Evolutionary conservation across 2,113 vertebrate genomes (phyloP).

Genomic region (Herpailurus yagouaroundi): DNA sequence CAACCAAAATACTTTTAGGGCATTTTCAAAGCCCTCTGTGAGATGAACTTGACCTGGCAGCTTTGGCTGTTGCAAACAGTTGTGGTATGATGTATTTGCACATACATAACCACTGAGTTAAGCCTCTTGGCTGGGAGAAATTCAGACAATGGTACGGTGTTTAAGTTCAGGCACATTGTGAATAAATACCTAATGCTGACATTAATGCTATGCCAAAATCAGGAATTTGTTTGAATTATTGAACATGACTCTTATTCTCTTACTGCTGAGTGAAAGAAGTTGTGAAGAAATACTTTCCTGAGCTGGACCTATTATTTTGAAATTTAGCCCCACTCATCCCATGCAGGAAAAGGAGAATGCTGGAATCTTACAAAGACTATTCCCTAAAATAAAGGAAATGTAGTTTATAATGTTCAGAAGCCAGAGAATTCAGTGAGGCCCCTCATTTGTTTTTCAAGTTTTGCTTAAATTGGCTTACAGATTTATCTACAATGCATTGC

Average conservation of each 20-base stretch:
- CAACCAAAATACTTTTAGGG: neutral
- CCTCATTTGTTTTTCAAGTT: conserved; percentile 60
- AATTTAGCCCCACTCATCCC: neutral
- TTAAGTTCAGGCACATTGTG: neutral
- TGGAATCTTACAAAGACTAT: neutral
- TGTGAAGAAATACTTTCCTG: conserved; percentile 3
- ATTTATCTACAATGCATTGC: conserved; percentile 72
- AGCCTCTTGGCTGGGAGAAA: neutral
- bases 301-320: neutral
- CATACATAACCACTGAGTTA: neutral
- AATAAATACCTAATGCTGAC: neutral
- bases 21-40: neutral
- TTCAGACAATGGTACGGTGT: neutral
- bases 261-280: conserved; percentile 5
- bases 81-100: neutral
- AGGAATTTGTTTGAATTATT: conserved; percentile 27
- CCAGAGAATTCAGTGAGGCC: neutral
- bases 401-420: conserved; percentile 52
- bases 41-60: neutral
- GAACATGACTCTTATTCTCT: neutral
- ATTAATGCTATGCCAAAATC: neutral
- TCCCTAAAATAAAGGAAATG: neutral
- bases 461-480: conserved; percentile 73
- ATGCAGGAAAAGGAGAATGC: neutral
- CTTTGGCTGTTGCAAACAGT: neutral